Evolutionary conservation across 1,140 invertebrate species (phyloP).

Genomic region (Trachymyrmex septentrionalis): DNA sequence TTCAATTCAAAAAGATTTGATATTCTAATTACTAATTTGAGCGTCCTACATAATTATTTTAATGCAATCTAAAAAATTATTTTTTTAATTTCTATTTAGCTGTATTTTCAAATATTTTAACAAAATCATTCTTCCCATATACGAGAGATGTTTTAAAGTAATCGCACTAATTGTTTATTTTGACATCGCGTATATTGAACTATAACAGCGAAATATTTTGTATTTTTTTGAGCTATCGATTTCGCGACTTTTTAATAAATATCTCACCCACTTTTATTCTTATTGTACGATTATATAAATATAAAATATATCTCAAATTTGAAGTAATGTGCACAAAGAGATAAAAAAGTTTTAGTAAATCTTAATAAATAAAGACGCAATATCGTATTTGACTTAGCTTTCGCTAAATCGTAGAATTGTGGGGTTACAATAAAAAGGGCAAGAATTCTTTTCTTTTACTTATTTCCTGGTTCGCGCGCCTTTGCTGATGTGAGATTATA

Average conservation of each 20-base stretch:
- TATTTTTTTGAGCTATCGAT: not conserved
- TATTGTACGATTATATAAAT: not conserved
- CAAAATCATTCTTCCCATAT: too few relatives aligned
- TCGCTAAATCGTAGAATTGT: constrained; percentile 30
- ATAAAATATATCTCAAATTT: not conserved
- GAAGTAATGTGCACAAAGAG: not conserved
- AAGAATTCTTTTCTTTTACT: constrained; percentile 15
- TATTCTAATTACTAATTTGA: too few relatives aligned
- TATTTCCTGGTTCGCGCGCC: constrained; percentile 18
- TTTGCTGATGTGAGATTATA: constrained; percentile 56
- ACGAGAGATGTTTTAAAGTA: not conserved
- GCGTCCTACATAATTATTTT: too few relatives aligned
- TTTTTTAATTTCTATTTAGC: too few relatives aligned
- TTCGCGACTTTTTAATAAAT: constrained; percentile 18
- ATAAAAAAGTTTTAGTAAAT: constrained; percentile 10
- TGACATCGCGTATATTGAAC: too few relatives aligned
- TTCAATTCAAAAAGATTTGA: too few relatives aligned
- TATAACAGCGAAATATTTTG: not conserved
- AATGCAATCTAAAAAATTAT: too few relatives aligned
- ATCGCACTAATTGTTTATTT: not conserved
- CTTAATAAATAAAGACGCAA: not conserved
- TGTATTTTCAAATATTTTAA: too few relatives aligned
- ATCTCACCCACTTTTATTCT: not conserved
- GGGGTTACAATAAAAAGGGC: constrained; percentile 4
- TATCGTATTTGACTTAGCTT: not conserved